Conservation (phyloP, 2,113 vertebrate genomes). For the cat (Felis catus) region F.catus_Fca126_mat1.0 CM031424.1:80225001-80225500, state of each 20-base stretch:
- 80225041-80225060: not conserved
- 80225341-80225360: conserved; percentile 23
- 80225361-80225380: conserved; percentile 27
- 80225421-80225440: not conserved
- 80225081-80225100: not conserved
- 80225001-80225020: not conserved
- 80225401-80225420: not conserved
- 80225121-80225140: not conserved
- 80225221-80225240: not conserved
- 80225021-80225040: not conserved
- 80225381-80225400: not conserved
- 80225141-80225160: not conserved
- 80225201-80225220: not conserved
- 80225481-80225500: conserved; percentile 16
- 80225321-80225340: conserved; percentile 16
- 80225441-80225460: not conserved
- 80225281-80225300: not conserved
- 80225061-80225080: not conserved
- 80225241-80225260: not conserved
- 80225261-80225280: not conserved
- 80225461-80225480: not conserved
- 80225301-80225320: not conserved
- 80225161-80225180: not conserved
- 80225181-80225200: not conserved
- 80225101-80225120: not conserved